phyloP scores from a whole-genome alignment of 2,888 invertebrate species.

The Polia nebulosa region DNA sequence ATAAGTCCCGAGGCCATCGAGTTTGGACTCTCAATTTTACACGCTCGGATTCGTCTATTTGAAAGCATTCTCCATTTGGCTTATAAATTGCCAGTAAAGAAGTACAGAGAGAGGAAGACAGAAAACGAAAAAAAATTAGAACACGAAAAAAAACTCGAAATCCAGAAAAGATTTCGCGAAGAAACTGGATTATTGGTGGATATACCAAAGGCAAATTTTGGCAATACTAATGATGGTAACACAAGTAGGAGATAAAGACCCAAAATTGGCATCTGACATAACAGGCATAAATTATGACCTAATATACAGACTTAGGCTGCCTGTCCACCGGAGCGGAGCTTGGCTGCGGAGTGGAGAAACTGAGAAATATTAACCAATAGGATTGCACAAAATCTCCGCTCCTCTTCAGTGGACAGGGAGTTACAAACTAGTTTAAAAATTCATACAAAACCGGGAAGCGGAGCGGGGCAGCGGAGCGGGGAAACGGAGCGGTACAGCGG shows the following conservation, averaged over 20 bases:
- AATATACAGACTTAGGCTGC: too few relatives aligned
- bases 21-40: slow-evolving; percentile 3
- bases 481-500: too few relatives aligned
- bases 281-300: neutral
- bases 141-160: neutral
- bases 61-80: too few relatives aligned
- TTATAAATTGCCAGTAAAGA: too few relatives aligned
- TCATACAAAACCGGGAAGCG: too few relatives aligned
- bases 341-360: too few relatives aligned
- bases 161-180: neutral
- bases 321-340: too few relatives aligned
- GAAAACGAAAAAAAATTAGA: slow-evolving; percentile 1
- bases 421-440: too few relatives aligned
- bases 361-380: too few relatives aligned
- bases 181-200: slow-evolving; percentile 9
- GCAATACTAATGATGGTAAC: slow-evolving; percentile 5
- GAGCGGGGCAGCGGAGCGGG: too few relatives aligned
- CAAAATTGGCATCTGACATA: slow-evolving; percentile 1
- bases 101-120: neutral
- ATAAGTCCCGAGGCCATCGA: neutral
- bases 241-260: slow-evolving; percentile 1
- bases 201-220: neutral
- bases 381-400: too few relatives aligned
- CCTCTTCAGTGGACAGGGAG: too few relatives aligned
- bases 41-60: slow-evolving; percentile 5